Percentiles rank a stretch among this genome's conserved stretches.
These are phyloP conservation scores for Proisotoma minuta DNA, from an alignment of 2,888 invertebrate species.

Conservation along the genomic window DNA sequence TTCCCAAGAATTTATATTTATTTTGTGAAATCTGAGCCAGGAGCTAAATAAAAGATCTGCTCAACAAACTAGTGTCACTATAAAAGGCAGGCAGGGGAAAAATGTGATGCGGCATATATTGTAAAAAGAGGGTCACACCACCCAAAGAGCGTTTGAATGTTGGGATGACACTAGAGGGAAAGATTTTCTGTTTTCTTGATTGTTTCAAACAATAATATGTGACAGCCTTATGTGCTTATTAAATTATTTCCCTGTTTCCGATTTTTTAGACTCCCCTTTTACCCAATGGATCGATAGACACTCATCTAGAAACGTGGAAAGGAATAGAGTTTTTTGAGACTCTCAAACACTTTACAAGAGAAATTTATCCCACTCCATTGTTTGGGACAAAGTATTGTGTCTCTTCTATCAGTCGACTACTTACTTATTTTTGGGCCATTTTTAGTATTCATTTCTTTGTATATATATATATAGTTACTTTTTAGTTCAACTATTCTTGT, in stretches of 20 bases:
- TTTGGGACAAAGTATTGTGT: no score
- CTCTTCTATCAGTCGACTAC: background rate
- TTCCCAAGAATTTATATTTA: constrained; percentile 11
- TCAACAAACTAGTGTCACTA: no score
- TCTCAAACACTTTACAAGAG: background rate
- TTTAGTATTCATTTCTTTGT: background rate
- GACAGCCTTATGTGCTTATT: constrained; percentile 46
- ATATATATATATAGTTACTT: background rate
- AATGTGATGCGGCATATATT: background rate
- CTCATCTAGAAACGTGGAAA: background rate
- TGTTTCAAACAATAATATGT: constrained; percentile 42
- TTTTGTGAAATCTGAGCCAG: background rate
- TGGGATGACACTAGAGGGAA: constrained; percentile 30
- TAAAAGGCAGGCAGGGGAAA: background rate
- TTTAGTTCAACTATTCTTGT: background rate
- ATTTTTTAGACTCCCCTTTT: constrained; percentile 28
- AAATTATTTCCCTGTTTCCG: constrained; percentile 45
- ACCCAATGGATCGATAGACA: constrained; percentile 10
- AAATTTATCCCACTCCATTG: background rate
- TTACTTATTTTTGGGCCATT: background rate
- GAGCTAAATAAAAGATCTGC: background rate
- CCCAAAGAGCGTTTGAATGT: background rate
- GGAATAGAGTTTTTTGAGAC: background rate
- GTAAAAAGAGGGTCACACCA: background rate
- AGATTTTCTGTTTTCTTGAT: constrained; percentile 36